Base-by-base conservation (phyloP, 2,797 vertebrate species). In the Melanogrammus aeglefinus region DNA sequence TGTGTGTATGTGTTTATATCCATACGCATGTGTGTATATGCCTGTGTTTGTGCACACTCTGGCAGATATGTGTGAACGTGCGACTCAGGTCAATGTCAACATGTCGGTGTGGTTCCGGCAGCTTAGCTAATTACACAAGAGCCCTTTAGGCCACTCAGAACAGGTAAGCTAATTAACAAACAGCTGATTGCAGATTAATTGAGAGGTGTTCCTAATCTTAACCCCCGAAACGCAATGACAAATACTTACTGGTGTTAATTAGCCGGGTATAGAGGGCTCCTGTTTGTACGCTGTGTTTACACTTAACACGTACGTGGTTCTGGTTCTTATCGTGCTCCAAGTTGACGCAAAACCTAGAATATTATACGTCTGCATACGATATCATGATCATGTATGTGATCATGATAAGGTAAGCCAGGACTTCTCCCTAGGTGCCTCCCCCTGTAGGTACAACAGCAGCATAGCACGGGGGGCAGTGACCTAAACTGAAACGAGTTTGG, bases 131-230 rank as follows among this genome's bases (percentile, higher is more conserved):
- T 93, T 93, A 92, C 92, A 93, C 89, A 86, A 91, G 92, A 89
- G 91, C 91, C 92, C 92, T 88, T 88, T 91, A 93, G 91, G 89
- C 93, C 92, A 94, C 94, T 94, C 94, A 95, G 89, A 93, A 91
- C 89, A 92, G 93, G 94, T 95, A 93, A 94, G 92, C 90, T 95
- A 94, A 94, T 95, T 95, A 96, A 95, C 93, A 94, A 95, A 94
- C 94, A 94, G 90, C 86, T 94, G 93, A 93, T 91, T 94, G 92
- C 93, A 94, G 93, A 96, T 96, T 94, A 94, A 95, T 95, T 93
- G 93, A 92, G 92, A 95, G 84, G 91, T 91, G 94, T 94, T 94
- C 91, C 92, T 94, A 94, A 94, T 95, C 95, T 94, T 91, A 85
- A 90, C 90, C 93, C 90, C 93, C 93, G 13, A 95, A 95, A 94